phyloP scores from a whole-genome alignment of 2,797 vertebrate genomes.

The Anableps anableps region DNA sequence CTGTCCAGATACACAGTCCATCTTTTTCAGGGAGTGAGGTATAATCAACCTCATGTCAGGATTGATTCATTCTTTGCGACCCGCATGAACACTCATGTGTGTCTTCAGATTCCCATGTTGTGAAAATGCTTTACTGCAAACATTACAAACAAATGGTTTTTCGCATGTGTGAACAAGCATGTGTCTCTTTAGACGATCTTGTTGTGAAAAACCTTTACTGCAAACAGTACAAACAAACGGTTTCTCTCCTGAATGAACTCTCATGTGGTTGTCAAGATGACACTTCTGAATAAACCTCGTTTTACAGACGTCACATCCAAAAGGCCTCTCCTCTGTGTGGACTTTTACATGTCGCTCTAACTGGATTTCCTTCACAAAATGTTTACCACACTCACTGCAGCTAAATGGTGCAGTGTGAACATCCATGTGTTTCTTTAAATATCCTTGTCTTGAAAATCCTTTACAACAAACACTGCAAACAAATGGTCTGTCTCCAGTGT shows the following conservation, averaged over 20 bases:
- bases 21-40: too few relatives aligned
- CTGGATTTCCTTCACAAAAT: slow-evolving; percentile 1
- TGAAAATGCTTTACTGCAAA: not conserved
- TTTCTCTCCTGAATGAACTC: not conserved
- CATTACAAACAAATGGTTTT: not conserved
- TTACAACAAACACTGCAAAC: not conserved
- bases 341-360: not conserved
- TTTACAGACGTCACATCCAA: slow-evolving; percentile 4
- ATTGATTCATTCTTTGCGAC: not conserved
- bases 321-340: not conserved
- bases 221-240: not conserved
- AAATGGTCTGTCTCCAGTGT: not conserved
- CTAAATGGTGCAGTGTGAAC: not conserved
- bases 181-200: not conserved
- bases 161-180: not conserved
- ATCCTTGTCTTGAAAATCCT: not conserved
- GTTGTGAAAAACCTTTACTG: not conserved
- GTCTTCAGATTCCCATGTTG: slow-evolving; percentile 1
- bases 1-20: too few relatives aligned
- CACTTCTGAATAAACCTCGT: not conserved
- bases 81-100: not conserved
- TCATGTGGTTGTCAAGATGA: not conserved
- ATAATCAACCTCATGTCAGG: not conserved
- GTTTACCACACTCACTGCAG: not conserved
- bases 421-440: slow-evolving; percentile 5